phyloP scores from a whole-genome alignment of 2,797 vertebrate species.

The Brachyalestes nurse region DNA sequence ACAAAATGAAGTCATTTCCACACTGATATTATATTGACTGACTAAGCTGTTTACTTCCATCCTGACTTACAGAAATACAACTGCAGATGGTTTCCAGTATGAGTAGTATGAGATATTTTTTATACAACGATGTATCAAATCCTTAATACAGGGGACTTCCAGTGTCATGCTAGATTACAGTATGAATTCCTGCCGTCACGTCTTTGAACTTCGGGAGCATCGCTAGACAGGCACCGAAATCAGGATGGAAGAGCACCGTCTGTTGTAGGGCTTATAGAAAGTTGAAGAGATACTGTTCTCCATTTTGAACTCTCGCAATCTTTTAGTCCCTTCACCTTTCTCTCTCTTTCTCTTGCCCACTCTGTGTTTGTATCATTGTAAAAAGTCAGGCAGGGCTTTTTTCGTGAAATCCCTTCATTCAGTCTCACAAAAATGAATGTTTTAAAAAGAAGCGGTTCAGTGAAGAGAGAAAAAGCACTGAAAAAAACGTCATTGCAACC shows the following conservation, averaged over 20 bases:
- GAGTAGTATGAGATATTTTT: too few relatives aligned
- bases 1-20: neutral
- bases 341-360: constrained; percentile 21
- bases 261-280: constrained; percentile 2
- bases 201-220: constrained; percentile 2
- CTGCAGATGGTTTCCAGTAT: too few relatives aligned
- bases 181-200: too few relatives aligned
- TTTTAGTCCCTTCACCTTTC: constrained; percentile 36
- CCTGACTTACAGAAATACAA: neutral
- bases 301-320: constrained; percentile 23
- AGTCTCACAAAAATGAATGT: constrained; percentile 56
- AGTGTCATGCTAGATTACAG: neutral
- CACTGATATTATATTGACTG: neutral
- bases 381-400: constrained; percentile 54
- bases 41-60: neutral
- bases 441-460: constrained; percentile 62
- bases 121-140: neutral
- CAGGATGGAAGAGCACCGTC: constrained; percentile 14
- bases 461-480: constrained; percentile 29
- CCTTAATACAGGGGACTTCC: too few relatives aligned
- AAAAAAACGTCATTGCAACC: constrained; percentile 46
- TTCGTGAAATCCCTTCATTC: constrained; percentile 12
- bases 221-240: neutral
- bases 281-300: constrained; percentile 37
- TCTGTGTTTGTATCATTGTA: constrained; percentile 44